Percentiles rank a stretch among this genome's conserved stretches.
Evolutionary conservation across 2,888 invertebrate genomes (phyloP).

Genomic region (Aphidoletes aphidimyza): DNA sequence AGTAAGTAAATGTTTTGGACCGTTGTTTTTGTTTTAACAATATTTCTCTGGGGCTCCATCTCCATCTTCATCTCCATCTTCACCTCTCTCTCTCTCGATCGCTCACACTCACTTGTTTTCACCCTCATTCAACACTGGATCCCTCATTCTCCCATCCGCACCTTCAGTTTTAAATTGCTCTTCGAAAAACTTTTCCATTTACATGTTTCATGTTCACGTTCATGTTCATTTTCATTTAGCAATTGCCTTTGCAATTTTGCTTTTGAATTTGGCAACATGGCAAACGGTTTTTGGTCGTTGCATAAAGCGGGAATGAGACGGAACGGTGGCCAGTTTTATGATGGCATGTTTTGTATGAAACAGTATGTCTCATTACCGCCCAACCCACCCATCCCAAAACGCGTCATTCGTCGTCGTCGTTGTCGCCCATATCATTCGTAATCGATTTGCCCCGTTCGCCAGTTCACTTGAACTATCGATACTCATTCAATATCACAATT

Average conservation of each 20-base stretch:
- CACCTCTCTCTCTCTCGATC: too few relatives aligned
- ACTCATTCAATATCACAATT: conserved; percentile 10
- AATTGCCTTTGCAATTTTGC: conserved; percentile 15
- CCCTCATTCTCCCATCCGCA: too few relatives aligned
- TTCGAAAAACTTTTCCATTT: conserved; percentile 23
- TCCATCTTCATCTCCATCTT: too few relatives aligned
- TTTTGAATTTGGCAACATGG: too few relatives aligned
- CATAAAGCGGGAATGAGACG: too few relatives aligned
- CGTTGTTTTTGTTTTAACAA: neutral
- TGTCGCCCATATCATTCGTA: conserved; percentile 36
- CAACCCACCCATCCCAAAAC: neutral
- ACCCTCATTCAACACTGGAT: too few relatives aligned
- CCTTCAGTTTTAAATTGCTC: neutral
- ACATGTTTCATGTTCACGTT: conserved; percentile 9
- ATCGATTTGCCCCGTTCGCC: conserved; percentile 30
- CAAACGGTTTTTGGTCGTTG: too few relatives aligned
- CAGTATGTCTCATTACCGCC: too few relatives aligned
- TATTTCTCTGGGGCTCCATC: neutral
- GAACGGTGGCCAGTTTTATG: too few relatives aligned
- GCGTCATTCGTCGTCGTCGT: neutral
- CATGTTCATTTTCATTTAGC: neutral
- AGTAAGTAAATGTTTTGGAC: conserved; percentile 54
- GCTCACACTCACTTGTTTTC: too few relatives aligned
- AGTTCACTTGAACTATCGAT: neutral
- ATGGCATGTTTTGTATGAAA: too few relatives aligned